phyloP scores from a whole-genome alignment of 2,113 vertebrate species.

The Chauna torquata region DNA sequence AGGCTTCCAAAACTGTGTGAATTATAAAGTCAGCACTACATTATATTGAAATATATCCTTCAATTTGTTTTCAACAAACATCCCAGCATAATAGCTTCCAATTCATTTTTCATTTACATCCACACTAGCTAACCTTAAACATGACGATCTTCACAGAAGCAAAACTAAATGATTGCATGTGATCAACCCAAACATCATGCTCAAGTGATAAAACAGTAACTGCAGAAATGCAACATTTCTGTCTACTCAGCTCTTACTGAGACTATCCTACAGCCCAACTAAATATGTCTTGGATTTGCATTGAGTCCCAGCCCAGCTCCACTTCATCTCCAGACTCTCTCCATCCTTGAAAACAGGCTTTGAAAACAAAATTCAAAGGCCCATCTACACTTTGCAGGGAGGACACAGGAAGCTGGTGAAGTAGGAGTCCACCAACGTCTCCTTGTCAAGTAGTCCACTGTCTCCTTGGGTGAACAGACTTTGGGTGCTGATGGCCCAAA shows the following conservation, averaged over 20 bases:
- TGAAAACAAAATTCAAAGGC: not conserved
- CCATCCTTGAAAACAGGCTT: not conserved
- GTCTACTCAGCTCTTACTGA: not conserved
- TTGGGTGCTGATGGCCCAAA: not conserved
- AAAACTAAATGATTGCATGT: conserved; percentile 5
- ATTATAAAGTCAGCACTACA: not conserved
- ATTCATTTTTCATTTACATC: not conserved
- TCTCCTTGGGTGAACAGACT: not conserved
- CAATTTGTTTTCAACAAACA: not conserved
- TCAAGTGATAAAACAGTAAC: conserved; percentile 13
- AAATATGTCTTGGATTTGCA: not conserved
- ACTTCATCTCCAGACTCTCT: not conserved
- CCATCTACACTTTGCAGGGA: not conserved
- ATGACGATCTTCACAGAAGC: not conserved
- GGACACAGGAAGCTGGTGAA: not conserved
- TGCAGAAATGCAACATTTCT: not conserved
- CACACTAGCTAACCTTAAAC: not conserved
- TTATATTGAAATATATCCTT: not conserved
- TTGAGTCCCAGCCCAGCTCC: not conserved
- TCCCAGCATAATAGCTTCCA: not conserved
- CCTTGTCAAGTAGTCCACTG: not conserved
- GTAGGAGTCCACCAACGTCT: not conserved
- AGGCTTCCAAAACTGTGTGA: not conserved
- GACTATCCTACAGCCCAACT: not conserved
- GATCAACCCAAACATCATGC: not conserved